Evolutionary conservation across 2,113 vertebrate species (phyloP).

Genomic region (Colaptes auratus): DNA sequence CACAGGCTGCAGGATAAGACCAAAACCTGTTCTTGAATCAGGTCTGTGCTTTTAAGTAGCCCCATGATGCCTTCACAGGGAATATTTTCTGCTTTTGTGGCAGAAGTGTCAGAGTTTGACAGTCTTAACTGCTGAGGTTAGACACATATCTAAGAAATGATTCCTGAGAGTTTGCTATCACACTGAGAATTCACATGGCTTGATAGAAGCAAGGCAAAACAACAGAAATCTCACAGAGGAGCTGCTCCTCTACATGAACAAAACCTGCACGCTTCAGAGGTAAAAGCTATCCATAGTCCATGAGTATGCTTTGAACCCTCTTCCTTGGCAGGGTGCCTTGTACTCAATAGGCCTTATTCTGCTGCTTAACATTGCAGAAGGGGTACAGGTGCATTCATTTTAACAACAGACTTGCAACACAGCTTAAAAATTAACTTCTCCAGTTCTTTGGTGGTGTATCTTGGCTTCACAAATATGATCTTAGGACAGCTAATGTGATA

Average conservation of each 20-base stretch:
- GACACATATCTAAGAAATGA: not conserved
- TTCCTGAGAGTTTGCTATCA: not conserved
- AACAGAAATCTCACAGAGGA: not conserved
- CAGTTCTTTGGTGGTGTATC: not conserved
- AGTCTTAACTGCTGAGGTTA: not conserved
- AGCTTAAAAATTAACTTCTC: not conserved
- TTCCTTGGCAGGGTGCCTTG: not conserved
- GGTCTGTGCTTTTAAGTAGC: not conserved
- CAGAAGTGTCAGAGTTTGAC: not conserved
- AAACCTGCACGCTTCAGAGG: not conserved
- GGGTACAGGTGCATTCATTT: not conserved
- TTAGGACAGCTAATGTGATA: not conserved
- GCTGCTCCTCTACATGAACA: not conserved
- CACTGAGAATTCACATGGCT: not conserved
- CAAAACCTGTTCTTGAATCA: not conserved
- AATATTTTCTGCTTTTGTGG: not conserved
- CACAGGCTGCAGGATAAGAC: not conserved
- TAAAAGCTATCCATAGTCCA: not conserved
- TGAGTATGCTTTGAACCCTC: rapidly evolving
- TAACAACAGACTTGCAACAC: not conserved
- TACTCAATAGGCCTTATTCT: not conserved
- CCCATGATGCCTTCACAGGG: rapidly evolving
- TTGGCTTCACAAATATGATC: not conserved
- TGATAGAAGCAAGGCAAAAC: not conserved
- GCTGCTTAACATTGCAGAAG: not conserved